Percentiles rank a stretch among this genome's conserved stretches.
These are phyloP conservation scores for Altica lythri DNA, from an alignment of 2,888 invertebrate species.

Conservation along the genomic window DNA sequence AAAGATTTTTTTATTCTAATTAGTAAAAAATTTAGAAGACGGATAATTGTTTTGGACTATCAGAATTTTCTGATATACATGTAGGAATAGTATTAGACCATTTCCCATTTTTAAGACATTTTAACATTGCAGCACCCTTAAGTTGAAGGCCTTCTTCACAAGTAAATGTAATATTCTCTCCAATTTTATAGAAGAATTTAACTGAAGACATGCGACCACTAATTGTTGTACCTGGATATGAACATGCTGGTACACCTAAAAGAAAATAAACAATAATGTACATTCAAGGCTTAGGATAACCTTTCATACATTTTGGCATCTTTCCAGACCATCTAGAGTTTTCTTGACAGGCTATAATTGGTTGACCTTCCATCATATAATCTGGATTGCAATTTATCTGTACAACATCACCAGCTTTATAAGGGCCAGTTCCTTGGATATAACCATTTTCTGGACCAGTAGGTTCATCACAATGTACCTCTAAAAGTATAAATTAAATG, in stretches of 20 bases:
- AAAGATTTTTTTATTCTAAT: too few relatives aligned
- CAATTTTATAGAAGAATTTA: slow-evolving; percentile 86
- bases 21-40: slow-evolving; percentile 17
- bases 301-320: slow-evolving; percentile 75
- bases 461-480: slow-evolving; percentile 79
- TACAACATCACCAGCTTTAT: slow-evolving; percentile 82
- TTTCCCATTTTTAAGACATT: slow-evolving; percentile 81
- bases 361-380: slow-evolving; percentile 87
- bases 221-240: slow-evolving; percentile 85
- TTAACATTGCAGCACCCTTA: slow-evolving; percentile 76
- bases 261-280: slow-evolving; percentile 16
- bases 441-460: slow-evolving; percentile 78
- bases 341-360: slow-evolving; percentile 88
- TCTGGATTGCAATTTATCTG: slow-evolving; percentile 88
- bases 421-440: slow-evolving; percentile 77
- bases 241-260: slow-evolving; percentile 70
- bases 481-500: slow-evolving; percentile 53
- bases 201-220: slow-evolving; percentile 85
- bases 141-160: slow-evolving; percentile 78
- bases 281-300: background rate
- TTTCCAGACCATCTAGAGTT: slow-evolving; percentile 85
- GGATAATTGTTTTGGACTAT: slow-evolving; percentile 27
- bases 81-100: slow-evolving; percentile 87
- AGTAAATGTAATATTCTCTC: slow-evolving; percentile 82
- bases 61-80: slow-evolving; percentile 57